Percentiles rank a stretch among this genome's conserved stretches.
These are phyloP conservation scores for Contarinia nasturtii DNA, from an alignment of 1,140 invertebrate species.

Conservation along the genomic window DNA sequence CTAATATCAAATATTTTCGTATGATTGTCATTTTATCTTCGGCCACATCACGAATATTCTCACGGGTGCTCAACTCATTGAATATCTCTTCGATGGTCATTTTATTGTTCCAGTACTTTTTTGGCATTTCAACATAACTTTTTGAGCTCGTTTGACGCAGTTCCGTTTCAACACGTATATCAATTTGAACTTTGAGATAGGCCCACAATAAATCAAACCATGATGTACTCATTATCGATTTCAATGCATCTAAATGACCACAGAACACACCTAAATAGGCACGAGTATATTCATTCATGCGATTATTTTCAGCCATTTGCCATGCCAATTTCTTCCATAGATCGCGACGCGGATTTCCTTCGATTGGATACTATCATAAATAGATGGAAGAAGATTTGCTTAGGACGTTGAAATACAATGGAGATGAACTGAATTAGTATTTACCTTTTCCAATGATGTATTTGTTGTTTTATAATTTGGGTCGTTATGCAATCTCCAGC, in stretches of 20 bases:
- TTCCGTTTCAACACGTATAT: conserved; percentile 61
- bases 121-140: conserved; percentile 39
- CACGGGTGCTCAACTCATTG: conserved; percentile 34
- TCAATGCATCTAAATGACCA: conserved; percentile 56
- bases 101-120: conserved; percentile 59
- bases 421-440: not conserved
- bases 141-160: conserved; percentile 28
- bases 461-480: conserved; percentile 38
- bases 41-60: conserved; percentile 33
- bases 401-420: conserved; percentile 5
- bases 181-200: conserved; percentile 62
- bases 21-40: conserved; percentile 40
- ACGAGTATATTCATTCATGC: conserved; percentile 38
- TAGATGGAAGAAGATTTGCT: conserved; percentile 5
- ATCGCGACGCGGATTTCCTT: conserved; percentile 74
- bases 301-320: conserved; percentile 36
- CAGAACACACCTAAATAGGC: conserved; percentile 61
- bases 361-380: conserved; percentile 35
- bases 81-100: conserved; percentile 55
- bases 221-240: conserved; percentile 45
- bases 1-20: conserved; percentile 58
- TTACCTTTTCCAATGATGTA: not conserved
- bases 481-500: conserved; percentile 72
- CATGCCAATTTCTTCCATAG: conserved; percentile 79
- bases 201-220: conserved; percentile 90